Base-by-base conservation (phyloP, 1,140 invertebrate species). In the Apis florea region DNA sequence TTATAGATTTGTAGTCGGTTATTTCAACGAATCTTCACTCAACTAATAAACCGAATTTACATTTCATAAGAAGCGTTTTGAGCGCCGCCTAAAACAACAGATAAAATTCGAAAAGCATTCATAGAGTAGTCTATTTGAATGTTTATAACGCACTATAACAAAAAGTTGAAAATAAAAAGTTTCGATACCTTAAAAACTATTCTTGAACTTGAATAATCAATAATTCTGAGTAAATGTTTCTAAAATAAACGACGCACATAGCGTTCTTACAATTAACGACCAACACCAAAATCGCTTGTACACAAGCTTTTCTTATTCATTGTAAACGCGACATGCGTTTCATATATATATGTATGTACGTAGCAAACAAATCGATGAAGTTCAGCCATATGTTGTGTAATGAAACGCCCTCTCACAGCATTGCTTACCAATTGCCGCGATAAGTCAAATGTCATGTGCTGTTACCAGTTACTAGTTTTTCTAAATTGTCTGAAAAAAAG, bases 311-410 rank as follows among this genome's bases (percentile, higher is more conserved):
- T 67, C 56, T 47, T 67, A 17, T 40, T n/a, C 53, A 9, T 47
- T 53, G 69, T 74, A 74, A 80, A 80, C 61, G 66, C 17, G 24
- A 54, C n/a, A 51, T 17, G 12, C 40, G 11, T 21, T 49, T 9
- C 10, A 13, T 6, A 51, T 24, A 24, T 59, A 13, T 58, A 53
- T 67, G 61, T 58, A 24, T 79, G n/a, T 49, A 74, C 49, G 40
- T 17, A 31, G 79, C 79, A 81, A 81, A 81, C 79, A 75, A 75
- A 81, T 81, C 79, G 79, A 81, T 81, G 79, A 68, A 24, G 63
- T 74, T 68, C 64, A n/a, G 53, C 21, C 24, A 47, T 58, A 67
- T 64, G 77, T 79, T 75, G 63, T 81, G 54, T 81, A 81, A 81
- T 72, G 61, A 58, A 31, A 68, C 63, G 71, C 72, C 79, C 79